phyloP scores from a whole-genome alignment of 2,113 vertebrate genomes.

The Sarotherodon lohbergeri region DNA sequence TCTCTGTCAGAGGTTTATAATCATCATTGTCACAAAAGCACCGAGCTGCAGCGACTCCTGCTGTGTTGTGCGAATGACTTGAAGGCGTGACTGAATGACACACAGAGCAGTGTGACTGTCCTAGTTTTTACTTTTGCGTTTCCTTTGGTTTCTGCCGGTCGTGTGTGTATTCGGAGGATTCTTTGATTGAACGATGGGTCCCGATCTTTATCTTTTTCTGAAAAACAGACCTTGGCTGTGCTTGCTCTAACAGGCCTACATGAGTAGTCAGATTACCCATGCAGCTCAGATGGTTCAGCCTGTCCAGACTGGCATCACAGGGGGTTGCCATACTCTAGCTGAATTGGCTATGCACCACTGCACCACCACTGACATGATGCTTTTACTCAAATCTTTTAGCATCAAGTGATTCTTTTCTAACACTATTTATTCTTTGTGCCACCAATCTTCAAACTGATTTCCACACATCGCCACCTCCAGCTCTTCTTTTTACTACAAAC shows the following conservation, averaged over 20 bases:
- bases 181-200: background rate
- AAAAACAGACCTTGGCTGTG: background rate
- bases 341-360: background rate
- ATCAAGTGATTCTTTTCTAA: slow-evolving; percentile 29
- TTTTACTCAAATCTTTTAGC: slow-evolving; percentile 27
- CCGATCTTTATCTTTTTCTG: background rate
- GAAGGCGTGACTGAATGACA: slow-evolving; percentile 10
- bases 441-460: background rate
- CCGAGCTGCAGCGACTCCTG: background rate
- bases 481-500: background rate
- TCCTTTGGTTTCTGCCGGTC: background rate
- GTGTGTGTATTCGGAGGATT: background rate
- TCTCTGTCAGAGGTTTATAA: background rate
- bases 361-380: background rate
- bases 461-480: background rate
- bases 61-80: slow-evolving; percentile 6
- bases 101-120: background rate
- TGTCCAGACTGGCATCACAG: slow-evolving; percentile 11
- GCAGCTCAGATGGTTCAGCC: slow-evolving; percentile 29
- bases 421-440: slow-evolving; percentile 35
- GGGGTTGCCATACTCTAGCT: slow-evolving; percentile 28
- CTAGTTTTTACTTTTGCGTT: background rate
- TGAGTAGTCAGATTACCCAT: slow-evolving; percentile 16
- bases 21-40: background rate
- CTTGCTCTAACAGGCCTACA: background rate